Evolutionary conservation across 2,797 vertebrate genomes (phyloP).

Genomic region (Poeciliopsis turneri): DNA sequence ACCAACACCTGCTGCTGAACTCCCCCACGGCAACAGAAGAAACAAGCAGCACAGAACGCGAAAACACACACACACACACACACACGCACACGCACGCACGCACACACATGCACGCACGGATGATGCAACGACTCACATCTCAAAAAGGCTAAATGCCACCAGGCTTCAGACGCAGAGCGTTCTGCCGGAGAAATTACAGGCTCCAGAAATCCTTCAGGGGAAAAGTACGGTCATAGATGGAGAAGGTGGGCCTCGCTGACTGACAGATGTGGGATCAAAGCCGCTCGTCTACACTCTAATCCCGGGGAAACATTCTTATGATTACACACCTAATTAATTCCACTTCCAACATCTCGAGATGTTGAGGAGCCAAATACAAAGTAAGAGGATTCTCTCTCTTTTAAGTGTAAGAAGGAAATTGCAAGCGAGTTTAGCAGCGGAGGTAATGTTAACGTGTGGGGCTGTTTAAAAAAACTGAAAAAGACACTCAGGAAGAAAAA

Average conservation of each 20-base stretch:
- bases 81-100: slow-evolving; percentile 4
- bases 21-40: slow-evolving; percentile 48
- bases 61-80: slow-evolving; percentile 1
- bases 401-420: background rate
- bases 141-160: slow-evolving; percentile 16
- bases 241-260: slow-evolving; percentile 55
- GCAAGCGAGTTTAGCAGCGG: background rate
- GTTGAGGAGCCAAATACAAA: slow-evolving; percentile 19
- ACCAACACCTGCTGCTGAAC: slow-evolving; percentile 65
- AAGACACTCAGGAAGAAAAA: background rate
- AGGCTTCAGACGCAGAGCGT: slow-evolving; percentile 23
- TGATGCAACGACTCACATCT: slow-evolving; percentile 56
- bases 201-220: slow-evolving; percentile 23
- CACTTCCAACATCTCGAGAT: slow-evolving; percentile 18
- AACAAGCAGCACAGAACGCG: slow-evolving; percentile 47
- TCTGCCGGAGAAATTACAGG: slow-evolving; percentile 28
- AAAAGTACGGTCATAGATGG: slow-evolving; percentile 43
- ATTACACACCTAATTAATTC: slow-evolving; percentile 49
- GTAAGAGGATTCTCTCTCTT: background rate
- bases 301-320: slow-evolving; percentile 32
- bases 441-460: background rate
- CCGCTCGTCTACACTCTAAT: slow-evolving; percentile 39
- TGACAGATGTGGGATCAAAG: slow-evolving; percentile 58
- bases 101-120: background rate
- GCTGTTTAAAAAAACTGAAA: background rate